These are phyloP conservation scores for Halichoeres trimaculatus DNA, from an alignment of 2,113 vertebrate genomes.

Conservation along the genomic window DNA sequence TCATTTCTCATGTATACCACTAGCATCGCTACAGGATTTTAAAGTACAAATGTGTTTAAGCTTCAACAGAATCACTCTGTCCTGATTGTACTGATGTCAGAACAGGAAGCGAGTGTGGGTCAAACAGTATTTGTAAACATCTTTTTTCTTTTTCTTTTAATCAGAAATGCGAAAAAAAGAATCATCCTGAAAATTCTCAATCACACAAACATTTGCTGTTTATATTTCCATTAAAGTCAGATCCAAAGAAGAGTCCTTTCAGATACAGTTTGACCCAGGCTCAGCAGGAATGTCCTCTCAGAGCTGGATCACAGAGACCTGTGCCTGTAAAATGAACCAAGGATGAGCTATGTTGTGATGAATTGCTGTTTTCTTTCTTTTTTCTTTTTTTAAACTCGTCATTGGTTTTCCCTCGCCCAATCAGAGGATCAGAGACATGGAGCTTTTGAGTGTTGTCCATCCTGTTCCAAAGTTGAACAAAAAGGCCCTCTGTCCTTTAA, in stretches of 20 bases:
- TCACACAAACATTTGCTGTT: not conserved
- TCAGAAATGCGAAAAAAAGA: not conserved
- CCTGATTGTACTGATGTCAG: slow-evolving; percentile 44
- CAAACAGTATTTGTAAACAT: slow-evolving; percentile 27
- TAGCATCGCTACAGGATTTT: slow-evolving; percentile 66
- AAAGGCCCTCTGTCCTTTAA: slow-evolving; percentile 43
- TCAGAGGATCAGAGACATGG: slow-evolving; percentile 73
- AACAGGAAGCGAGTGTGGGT: slow-evolving; percentile 52
- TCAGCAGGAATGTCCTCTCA: slow-evolving; percentile 33
- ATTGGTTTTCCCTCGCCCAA: slow-evolving; percentile 48
- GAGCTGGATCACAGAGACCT: slow-evolving; percentile 70
- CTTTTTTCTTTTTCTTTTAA: slow-evolving; percentile 10
- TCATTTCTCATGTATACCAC: slow-evolving; percentile 73
- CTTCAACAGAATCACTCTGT: slow-evolving; percentile 34
- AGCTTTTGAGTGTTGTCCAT: slow-evolving; percentile 56
- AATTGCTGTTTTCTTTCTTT: slow-evolving; percentile 37
- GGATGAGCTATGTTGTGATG: slow-evolving; percentile 60
- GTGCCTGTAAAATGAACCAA: slow-evolving; percentile 75
- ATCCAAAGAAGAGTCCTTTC: slow-evolving; percentile 35
- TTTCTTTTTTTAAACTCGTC: not conserved
- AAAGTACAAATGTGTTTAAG: slow-evolving; percentile 48
- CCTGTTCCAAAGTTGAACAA: slow-evolving; percentile 50
- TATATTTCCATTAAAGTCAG: slow-evolving; percentile 13
- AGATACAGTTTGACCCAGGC: slow-evolving; percentile 37
- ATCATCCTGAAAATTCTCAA: not conserved